Conservation (phyloP, 1,140 invertebrate genomes). For the Metaphire vulgaris region DNA sequence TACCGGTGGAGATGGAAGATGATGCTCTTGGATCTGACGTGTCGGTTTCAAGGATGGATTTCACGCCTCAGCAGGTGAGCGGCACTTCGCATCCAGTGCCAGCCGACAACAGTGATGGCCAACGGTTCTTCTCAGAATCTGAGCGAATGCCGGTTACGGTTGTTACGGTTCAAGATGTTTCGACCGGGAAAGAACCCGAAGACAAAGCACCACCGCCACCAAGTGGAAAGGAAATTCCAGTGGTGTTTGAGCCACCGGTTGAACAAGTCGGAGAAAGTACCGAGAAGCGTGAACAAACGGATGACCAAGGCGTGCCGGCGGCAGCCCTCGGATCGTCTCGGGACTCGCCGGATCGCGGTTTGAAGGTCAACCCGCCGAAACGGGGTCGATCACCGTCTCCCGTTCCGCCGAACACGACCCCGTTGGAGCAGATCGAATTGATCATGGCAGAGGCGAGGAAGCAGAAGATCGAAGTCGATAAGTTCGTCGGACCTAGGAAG, state of each 20-base stretch:
- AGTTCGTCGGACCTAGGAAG: conserved; percentile 64
- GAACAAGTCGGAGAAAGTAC: no score
- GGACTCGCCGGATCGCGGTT: not conserved
- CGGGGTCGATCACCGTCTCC: conserved; percentile 30
- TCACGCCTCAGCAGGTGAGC: not conserved
- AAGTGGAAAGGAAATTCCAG: conserved; percentile 48
- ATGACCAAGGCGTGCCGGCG: not conserved
- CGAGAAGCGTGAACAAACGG: no score
- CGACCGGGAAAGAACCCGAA: not conserved
- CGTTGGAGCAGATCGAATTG: conserved; percentile 66
- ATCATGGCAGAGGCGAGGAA: conserved; percentile 74
- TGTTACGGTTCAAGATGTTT: no score
- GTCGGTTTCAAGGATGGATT: not conserved
- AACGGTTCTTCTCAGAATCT: no score
- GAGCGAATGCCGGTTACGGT: no score
- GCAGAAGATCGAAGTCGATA: conserved; percentile 68
- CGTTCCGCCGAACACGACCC: conserved; percentile 58
- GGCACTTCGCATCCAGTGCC: no score
- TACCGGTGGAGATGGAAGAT: not conserved
- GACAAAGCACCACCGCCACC: conserved; percentile 29
- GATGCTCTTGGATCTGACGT: not conserved
- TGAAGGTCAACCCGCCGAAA: conserved; percentile 30
- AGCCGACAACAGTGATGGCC: no score
- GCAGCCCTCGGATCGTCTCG: not conserved
- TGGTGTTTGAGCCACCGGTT: conserved; percentile 42